Evolutionary conservation across 2,888 invertebrate species (phyloP).

Genomic region (Cancer borealis): DNA sequence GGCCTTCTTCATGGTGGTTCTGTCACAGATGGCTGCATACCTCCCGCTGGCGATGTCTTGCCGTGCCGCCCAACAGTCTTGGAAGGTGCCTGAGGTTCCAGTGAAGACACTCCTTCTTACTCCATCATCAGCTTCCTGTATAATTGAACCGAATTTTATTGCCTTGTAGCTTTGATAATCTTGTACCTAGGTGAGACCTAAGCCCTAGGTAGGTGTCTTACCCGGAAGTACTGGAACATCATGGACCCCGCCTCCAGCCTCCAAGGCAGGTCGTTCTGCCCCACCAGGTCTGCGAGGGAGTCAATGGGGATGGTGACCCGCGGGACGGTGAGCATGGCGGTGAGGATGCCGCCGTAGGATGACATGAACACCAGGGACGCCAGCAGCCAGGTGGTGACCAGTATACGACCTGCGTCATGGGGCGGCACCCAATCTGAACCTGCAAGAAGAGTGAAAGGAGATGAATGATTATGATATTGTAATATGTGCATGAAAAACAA

Average conservation of each 20-base stretch:
- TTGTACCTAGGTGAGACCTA: background rate
- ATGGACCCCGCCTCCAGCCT: slow-evolving; percentile 67
- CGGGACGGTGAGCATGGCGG: slow-evolving; percentile 70
- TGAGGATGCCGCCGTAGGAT: slow-evolving; percentile 67
- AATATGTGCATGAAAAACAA: background rate
- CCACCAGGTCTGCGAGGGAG: slow-evolving; percentile 66
- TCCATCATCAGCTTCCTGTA: slow-evolving; percentile 52
- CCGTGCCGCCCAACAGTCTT: slow-evolving; percentile 59
- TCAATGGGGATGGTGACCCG: slow-evolving; percentile 67
- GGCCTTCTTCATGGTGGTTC: slow-evolving; percentile 62
- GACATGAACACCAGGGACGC: slow-evolving; percentile 63
- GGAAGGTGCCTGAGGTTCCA: slow-evolving; percentile 47
- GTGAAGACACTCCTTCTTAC: slow-evolving; percentile 30
- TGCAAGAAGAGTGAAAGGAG: background rate
- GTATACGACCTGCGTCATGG: slow-evolving; percentile 50
- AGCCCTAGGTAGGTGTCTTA: background rate
- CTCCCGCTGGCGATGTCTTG: slow-evolving; percentile 36
- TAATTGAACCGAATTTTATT: background rate
- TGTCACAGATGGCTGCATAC: slow-evolving; percentile 61
- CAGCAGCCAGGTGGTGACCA: slow-evolving; percentile 65
- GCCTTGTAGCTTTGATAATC: background rate
- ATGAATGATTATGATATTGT: background rate
- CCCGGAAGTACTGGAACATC: slow-evolving; percentile 66
- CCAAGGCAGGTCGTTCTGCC: slow-evolving; percentile 67
- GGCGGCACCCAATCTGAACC: slow-evolving; percentile 58